These are phyloP conservation scores for Intellagama lesueurii DNA, from an alignment of 2,797 vertebrate genomes.

Conservation along the genomic window DNA sequence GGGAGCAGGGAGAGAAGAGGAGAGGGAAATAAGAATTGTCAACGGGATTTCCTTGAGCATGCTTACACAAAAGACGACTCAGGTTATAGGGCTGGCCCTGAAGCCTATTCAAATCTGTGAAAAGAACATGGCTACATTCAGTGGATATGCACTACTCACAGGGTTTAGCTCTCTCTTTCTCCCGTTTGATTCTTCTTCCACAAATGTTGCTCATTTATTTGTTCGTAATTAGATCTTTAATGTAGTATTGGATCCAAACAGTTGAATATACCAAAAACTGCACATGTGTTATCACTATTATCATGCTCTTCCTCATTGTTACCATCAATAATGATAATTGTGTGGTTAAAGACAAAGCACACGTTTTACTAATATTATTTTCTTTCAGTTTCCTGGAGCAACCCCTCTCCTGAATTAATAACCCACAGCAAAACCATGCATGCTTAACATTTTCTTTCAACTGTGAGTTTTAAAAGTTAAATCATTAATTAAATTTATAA, in stretches of 20 bases:
- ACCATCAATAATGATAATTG: neutral
- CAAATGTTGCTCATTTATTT: neutral
- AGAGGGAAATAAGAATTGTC: constrained; percentile 59
- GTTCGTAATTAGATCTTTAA: neutral
- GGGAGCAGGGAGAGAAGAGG: constrained; percentile 40
- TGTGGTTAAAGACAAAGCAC: constrained; percentile 38
- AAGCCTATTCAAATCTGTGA: constrained; percentile 48
- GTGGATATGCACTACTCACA: constrained; percentile 1
- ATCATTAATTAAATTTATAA: constrained; percentile 67
- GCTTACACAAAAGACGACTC: constrained; percentile 57
- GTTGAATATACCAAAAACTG: constrained; percentile 24
- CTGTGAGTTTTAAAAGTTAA: constrained; percentile 60
- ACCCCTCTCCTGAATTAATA: constrained; percentile 50
- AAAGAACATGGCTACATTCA: constrained; percentile 34
- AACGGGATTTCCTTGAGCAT: constrained; percentile 68
- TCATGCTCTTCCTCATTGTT: neutral
- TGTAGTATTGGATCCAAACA: neutral
- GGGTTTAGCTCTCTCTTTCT: neutral
- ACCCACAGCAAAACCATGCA: constrained; percentile 50
- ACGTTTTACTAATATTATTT: constrained; percentile 33
- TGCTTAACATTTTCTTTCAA: constrained; percentile 57
- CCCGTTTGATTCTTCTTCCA: neutral
- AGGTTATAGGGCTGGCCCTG: constrained; percentile 43
- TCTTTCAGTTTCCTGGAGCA: constrained; percentile 23
- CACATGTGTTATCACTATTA: constrained; percentile 7